Evolutionary conservation across 2,888 invertebrate genomes (phyloP).

Genomic region (Himalopsyche kuldschensis): DNA sequence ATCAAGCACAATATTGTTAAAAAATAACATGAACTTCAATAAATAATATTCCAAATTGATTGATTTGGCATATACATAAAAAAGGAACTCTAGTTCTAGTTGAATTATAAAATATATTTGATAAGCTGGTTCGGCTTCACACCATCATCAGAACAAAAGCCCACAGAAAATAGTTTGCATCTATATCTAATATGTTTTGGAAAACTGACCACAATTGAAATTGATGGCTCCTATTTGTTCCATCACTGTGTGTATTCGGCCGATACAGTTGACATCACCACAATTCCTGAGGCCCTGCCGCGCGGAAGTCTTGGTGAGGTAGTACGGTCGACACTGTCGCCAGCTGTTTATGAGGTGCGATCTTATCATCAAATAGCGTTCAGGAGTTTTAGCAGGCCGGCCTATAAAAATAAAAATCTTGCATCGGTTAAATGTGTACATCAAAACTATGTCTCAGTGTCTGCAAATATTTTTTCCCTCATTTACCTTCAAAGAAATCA

Average conservation of each 20-base stretch:
- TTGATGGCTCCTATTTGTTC: slow-evolving; percentile 67
- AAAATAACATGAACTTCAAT: no score
- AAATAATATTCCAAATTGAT: no score
- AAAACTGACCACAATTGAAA: slow-evolving; percentile 59
- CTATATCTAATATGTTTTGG: not conserved
- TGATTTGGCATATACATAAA: no score
- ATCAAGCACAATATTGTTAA: no score
- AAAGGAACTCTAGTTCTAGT: no score
- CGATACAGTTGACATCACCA: slow-evolving; percentile 65
- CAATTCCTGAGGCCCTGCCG: slow-evolving; percentile 61
- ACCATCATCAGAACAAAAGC: no score
- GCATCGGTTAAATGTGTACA: not conserved
- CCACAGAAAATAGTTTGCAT: no score
- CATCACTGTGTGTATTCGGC: slow-evolving; percentile 61
- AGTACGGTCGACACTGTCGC: slow-evolving; percentile 56
- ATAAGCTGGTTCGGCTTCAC: no score
- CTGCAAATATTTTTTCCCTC: not conserved
- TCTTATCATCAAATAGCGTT: slow-evolving; percentile 61
- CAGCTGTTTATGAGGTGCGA: slow-evolving; percentile 62
- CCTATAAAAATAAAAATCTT: slow-evolving; percentile 36
- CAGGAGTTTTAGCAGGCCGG: slow-evolving; percentile 57
- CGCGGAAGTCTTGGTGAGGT: slow-evolving; percentile 62
- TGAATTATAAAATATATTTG: no score
- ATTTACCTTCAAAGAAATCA: slow-evolving; percentile 58
- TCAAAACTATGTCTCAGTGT: not conserved